Percentiles rank a stretch among this genome's conserved stretches.
Evolutionary conservation across 1,140 invertebrate genomes (phyloP).

Genomic region (Drosophila sturtevanti): DNA sequence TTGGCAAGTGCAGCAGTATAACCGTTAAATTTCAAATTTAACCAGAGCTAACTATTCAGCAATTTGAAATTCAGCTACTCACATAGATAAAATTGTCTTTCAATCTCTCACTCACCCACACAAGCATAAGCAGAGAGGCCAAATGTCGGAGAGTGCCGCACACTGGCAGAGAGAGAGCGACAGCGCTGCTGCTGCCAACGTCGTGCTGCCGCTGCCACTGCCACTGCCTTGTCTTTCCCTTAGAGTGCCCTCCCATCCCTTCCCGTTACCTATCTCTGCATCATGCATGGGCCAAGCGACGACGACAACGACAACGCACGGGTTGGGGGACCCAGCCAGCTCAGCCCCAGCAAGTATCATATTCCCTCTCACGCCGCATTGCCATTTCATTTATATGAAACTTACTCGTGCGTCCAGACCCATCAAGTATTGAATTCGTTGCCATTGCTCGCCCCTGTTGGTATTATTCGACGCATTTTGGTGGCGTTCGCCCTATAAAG

Average conservation of each 20-base stretch:
- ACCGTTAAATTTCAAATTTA: conserved; percentile 61
- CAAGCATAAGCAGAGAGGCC: conserved; percentile 19
- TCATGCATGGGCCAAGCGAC: conserved; percentile 27
- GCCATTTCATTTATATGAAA: conserved; percentile 39
- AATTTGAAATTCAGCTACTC: conserved; percentile 51
- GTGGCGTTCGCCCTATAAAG: conserved; percentile 78
- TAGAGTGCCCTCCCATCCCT: background rate
- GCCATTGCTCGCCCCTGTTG: conserved; percentile 9
- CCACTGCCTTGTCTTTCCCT: conserved; percentile 6
- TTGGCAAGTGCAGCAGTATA: conserved; percentile 25
- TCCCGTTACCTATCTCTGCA: background rate
- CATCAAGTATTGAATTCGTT: conserved; percentile 53
- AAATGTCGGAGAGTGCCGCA: background rate
- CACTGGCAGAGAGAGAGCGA: background rate
- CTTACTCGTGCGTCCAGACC: conserved; percentile 62
- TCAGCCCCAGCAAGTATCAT: conserved; percentile 58
- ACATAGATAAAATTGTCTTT: conserved; percentile 23
- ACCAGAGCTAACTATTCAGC: conserved; percentile 22
- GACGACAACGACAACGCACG: conserved; percentile 40
- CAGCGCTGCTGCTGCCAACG: background rate
- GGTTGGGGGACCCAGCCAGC: conserved; percentile 55
- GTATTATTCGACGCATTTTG: conserved; percentile 70
- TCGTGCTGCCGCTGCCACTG: too few relatives aligned
- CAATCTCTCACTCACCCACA: conserved; percentile 17
- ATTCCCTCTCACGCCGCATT: conserved; percentile 20